Percentiles rank a stretch among this genome's conserved stretches.
phyloP scores from a whole-genome alignment of 2,888 invertebrate species.

The Tridacna crocea region DNA sequence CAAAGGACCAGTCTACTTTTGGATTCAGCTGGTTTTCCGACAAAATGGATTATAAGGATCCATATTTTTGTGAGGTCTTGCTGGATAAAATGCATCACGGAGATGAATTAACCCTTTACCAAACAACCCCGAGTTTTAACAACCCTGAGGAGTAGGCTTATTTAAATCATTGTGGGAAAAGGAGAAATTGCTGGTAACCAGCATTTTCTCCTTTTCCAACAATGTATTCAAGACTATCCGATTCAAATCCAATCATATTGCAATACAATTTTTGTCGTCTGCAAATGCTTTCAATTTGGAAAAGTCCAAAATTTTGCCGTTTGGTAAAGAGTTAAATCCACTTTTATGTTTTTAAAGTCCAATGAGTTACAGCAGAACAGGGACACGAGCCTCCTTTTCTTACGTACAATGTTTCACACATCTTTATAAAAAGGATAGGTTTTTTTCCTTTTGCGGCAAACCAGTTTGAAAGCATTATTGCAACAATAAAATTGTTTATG shows the following conservation, averaged over 20 bases:
- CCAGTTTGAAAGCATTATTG: neutral
- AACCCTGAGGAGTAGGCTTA: too few species aligned
- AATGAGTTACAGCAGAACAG: too few species aligned
- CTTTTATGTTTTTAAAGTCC: neutral
- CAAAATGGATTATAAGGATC: too few species aligned
- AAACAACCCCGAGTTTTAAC: too few species aligned
- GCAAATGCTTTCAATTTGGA: neutral
- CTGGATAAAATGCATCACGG: too few species aligned
- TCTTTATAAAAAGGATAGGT: neutral
- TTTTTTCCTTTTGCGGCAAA: neutral
- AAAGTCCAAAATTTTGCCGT: neutral
- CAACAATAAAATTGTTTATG: neutral
- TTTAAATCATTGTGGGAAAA: neutral
- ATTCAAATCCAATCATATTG: too few species aligned
- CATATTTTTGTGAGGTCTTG: too few species aligned
- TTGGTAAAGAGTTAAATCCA: neutral
- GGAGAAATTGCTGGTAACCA: neutral
- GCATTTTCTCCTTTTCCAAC: constrained; percentile 3
- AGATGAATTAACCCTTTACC: too few species aligned
- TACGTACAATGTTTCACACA: neutral
- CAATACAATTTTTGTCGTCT: neutral
- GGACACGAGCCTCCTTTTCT: too few species aligned
- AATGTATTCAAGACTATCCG: too few species aligned
- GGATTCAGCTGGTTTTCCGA: too few species aligned
- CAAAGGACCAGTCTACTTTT: too few species aligned